A percentile compares a stretch with the other conserved stretches of the same genome.
Conservation (phyloP, 2,888 invertebrate genomes). For the Hypselothyrea guttata region DNA sequence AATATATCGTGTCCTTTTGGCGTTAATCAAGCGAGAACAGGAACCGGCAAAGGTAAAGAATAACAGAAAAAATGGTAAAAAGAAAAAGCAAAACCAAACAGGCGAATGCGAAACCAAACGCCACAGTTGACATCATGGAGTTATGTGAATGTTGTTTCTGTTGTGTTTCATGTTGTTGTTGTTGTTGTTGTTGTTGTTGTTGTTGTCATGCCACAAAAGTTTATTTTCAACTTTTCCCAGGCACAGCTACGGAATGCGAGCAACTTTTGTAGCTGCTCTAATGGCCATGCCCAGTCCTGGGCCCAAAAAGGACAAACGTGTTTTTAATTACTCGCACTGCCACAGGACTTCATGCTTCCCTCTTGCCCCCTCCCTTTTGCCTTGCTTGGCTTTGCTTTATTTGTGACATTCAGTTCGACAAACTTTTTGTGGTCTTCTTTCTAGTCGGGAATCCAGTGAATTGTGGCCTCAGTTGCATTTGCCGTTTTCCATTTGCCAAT, state of each 20-base stretch:
- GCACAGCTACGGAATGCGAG: constrained; percentile 61
- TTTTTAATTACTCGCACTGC: constrained; percentile 76
- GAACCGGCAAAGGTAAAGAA: constrained; percentile 6
- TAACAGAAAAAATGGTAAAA: constrained; percentile 5
- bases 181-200: constrained; percentile 22
- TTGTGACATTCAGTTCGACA: constrained; percentile 48
- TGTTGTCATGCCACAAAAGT: constrained; percentile 69
- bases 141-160: constrained; percentile 47
- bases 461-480: constrained; percentile 42
- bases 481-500: constrained; percentile 44
- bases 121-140: constrained; percentile 76
- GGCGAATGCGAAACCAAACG: constrained; percentile 64
- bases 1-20: constrained; percentile 55
- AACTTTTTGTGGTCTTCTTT: constrained; percentile 24
- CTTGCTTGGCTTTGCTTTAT: constrained; percentile 27
- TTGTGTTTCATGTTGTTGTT: constrained; percentile 20
- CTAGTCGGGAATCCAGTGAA: neutral
- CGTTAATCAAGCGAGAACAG: constrained; percentile 64
- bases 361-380: too few species aligned
- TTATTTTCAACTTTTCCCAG: constrained; percentile 77
- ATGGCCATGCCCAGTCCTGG: constrained; percentile 34
- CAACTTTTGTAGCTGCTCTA: constrained; percentile 55
- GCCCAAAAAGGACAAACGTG: constrained; percentile 70
- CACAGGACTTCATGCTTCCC: constrained; percentile 9
- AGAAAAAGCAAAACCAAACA: constrained; percentile 33